Evolutionary conservation across 2,797 vertebrate genomes (phyloP).

Genomic region (Pseudocheirus occidentalis): DNA sequence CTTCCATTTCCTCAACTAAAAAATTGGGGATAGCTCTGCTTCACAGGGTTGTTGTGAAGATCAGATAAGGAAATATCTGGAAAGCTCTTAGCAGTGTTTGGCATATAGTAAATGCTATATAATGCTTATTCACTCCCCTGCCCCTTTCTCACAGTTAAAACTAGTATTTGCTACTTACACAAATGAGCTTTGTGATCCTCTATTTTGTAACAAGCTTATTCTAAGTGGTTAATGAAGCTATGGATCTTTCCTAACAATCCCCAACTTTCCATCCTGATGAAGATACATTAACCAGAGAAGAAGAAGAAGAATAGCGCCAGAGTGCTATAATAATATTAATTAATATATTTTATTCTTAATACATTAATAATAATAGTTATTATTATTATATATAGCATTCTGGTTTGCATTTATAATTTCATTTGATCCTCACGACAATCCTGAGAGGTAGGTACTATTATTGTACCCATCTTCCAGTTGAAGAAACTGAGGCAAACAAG

Average conservation of each 20-base stretch:
- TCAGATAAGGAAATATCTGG: neutral
- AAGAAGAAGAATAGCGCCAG: too few relatives aligned
- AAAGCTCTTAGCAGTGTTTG: neutral
- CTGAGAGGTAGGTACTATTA: neutral
- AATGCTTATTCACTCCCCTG: neutral
- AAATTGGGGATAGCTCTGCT: neutral
- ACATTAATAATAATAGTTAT: too few relatives aligned
- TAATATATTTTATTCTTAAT: too few relatives aligned
- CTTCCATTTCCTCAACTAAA: neutral
- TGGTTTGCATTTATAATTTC: neutral
- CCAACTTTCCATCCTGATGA: too few relatives aligned
- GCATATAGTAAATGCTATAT: neutral
- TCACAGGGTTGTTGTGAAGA: neutral
- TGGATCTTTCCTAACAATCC: neutral
- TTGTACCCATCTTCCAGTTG: neutral
- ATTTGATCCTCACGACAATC: neutral
- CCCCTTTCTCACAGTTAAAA: neutral
- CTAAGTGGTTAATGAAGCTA: neutral
- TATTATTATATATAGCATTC: neutral
- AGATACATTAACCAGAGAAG: neutral
- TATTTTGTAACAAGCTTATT: neutral
- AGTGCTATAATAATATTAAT: too few relatives aligned
- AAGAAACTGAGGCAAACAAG: neutral
- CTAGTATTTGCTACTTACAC: neutral
- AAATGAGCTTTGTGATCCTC: neutral